Evolutionary conservation across 2,113 vertebrate species (phyloP), one percentile per base, ranked within the genome.

Genomic region (Anser brachyrhynchus): DNA sequence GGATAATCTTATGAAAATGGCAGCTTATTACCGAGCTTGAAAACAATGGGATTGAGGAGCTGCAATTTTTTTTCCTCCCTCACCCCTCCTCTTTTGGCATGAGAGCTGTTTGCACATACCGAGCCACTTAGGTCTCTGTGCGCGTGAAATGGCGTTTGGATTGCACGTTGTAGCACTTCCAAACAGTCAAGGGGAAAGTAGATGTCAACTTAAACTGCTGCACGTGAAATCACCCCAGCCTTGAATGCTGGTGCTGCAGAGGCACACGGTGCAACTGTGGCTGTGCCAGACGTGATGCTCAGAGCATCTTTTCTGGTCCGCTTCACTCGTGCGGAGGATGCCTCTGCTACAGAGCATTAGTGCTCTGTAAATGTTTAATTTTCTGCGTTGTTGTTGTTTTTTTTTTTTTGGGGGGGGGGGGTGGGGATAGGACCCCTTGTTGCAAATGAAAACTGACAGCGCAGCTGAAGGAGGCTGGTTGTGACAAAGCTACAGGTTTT

Each of bases 261-360:
- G 66, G 80, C 90, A 29, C 37, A 1, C 0, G 16, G 2, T 35
- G 22, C 73, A 86, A 82, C 90, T 78, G 51, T 0, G 31, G 58
- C 89, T 35, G 74, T 66, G 69, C 51, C 94, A 77, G 57, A 44
- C 1, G 16, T n/a, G 84, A 62, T 72, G 93, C 84, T 92, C 18
- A 3, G 70, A 96, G 86, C 91, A 75, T 84, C 85, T 82, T 92
- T 95, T 91, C 94, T 95, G 87, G 37, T 95, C 90, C 3, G 25
- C 79, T 94, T 93, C 87, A 25, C 84, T 35, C 35, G 35, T 35
- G 35, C 35, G 35, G 35, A 35, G 35, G 35, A 35, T 35, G 35
- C 35, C 35, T 35, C 35, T 35, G 35, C 35, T 12, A 7, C 4
- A 3, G 69, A 94, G 92, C 89, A 1, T 84, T 51, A 7, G 51